These are phyloP conservation scores for Chaunax sp. DNA, from an alignment of 2,797 vertebrate species.

Conservation along the genomic window DNA sequence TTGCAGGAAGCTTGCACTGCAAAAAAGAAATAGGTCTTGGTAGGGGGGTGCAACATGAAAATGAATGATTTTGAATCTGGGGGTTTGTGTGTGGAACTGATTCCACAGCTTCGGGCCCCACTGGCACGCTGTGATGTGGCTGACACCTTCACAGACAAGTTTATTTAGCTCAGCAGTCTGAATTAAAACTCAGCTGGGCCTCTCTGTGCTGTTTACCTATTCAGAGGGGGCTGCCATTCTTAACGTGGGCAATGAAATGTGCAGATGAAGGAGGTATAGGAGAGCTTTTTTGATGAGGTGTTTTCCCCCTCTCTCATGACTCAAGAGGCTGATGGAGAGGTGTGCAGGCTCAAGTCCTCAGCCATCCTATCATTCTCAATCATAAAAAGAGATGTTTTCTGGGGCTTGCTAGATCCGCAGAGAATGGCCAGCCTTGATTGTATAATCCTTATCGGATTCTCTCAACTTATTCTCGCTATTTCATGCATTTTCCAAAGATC, in stretches of 20 bases:
- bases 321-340: constrained; percentile 9
- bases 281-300: constrained; percentile 29
- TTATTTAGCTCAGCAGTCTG: constrained; percentile 60
- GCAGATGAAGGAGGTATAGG: constrained; percentile 24
- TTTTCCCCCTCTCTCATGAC: constrained; percentile 19
- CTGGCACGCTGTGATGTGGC: constrained; percentile 22
- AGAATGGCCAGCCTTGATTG: constrained; percentile 18
- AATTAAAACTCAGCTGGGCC: constrained; percentile 51
- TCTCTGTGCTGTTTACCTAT: constrained; percentile 45
- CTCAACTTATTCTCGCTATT: constrained; percentile 13
- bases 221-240: constrained; percentile 34
- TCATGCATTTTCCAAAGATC: constrained; percentile 25
- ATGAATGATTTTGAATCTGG: constrained; percentile 49
- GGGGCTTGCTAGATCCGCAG: constrained; percentile 4
- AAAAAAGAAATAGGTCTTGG: constrained; percentile 65
- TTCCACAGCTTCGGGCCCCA: constrained; percentile 39
- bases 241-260: constrained; percentile 23
- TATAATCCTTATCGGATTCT: constrained; percentile 52
- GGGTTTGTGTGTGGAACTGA: constrained; percentile 50
- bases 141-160: constrained; percentile 51
- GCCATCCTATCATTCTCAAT: constrained; percentile 30
- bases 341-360: constrained; percentile 16
- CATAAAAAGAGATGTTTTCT: constrained; percentile 36
- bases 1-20: constrained; percentile 67
- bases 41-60: constrained; percentile 52